These are phyloP conservation scores for human (Homo sapiens) DNA, from an alignment of 2,113 vertebrate species.

Conservation along the genomic window GRCh38 chr13:66348001-66348500, in stretches of 20 bases:
- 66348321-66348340: background rate
- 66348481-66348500: too few relatives aligned
- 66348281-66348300: background rate
- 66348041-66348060: background rate
- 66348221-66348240: rapidly evolving
- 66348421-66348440: too few relatives aligned
- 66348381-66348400: background rate
- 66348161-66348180: background rate
- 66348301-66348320: background rate
- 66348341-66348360: background rate
- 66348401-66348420: too few relatives aligned
- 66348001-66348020: slow-evolving; percentile 24
- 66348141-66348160: background rate
- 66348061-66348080: background rate
- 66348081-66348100: background rate
- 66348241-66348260: background rate
- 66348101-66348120: background rate
- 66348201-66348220: background rate
- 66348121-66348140: too few relatives aligned
- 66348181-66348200: background rate
- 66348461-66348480: too few relatives aligned
- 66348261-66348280: background rate
- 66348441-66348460: too few relatives aligned
- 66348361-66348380: background rate
- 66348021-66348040: background rate